A percentile compares a stretch with the other conserved stretches of the same genome.
These are phyloP conservation scores for Prochilodus magdalenae DNA, from an alignment of 2,113 vertebrate genomes.

Conservation along the genomic window DNA sequence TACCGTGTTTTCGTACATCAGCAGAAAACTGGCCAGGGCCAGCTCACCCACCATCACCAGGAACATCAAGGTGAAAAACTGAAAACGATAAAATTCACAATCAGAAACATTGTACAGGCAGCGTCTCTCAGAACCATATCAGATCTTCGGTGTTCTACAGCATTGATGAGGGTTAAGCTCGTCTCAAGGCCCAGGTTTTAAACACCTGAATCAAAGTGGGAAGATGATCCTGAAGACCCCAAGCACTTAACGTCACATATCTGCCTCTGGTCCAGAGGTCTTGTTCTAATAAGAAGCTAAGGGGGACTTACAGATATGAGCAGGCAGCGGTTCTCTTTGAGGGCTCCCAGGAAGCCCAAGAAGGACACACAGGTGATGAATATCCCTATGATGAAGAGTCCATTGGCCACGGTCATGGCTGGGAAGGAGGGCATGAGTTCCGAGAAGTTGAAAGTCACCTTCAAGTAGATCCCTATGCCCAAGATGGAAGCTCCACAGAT, in stretches of 20 bases:
- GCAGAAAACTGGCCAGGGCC: slow-evolving; percentile 77
- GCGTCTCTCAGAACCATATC: too few relatives aligned
- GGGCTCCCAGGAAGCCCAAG: slow-evolving; percentile 87
- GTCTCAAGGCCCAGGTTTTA: too few relatives aligned
- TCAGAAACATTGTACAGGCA: too few relatives aligned
- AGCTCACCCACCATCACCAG: slow-evolving; percentile 84
- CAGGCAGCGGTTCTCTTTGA: slow-evolving; percentile 89
- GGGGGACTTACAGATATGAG: slow-evolving; percentile 79
- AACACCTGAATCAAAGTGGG: too few relatives aligned
- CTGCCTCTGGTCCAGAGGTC: too few relatives aligned
- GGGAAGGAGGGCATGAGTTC: slow-evolving; percentile 69
- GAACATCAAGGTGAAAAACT: slow-evolving; percentile 87
- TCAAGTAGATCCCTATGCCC: slow-evolving; percentile 75
- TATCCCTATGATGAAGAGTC: slow-evolving; percentile 79
- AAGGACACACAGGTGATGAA: slow-evolving; percentile 87
- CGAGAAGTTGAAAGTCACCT: slow-evolving; percentile 61
- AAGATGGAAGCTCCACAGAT: slow-evolving; percentile 79
- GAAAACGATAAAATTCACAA: slow-evolving; percentile 17
- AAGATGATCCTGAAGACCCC: too few relatives aligned
- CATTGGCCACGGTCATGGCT: slow-evolving; percentile 72
- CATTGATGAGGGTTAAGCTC: too few relatives aligned
- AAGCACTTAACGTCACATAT: too few relatives aligned
- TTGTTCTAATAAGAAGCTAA: too few relatives aligned
- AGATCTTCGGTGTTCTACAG: too few relatives aligned
- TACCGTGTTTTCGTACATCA: slow-evolving; percentile 66